These are phyloP conservation scores for Lochmaea crataegi DNA, from an alignment of 2,888 invertebrate species.

Conservation along the genomic window DNA sequence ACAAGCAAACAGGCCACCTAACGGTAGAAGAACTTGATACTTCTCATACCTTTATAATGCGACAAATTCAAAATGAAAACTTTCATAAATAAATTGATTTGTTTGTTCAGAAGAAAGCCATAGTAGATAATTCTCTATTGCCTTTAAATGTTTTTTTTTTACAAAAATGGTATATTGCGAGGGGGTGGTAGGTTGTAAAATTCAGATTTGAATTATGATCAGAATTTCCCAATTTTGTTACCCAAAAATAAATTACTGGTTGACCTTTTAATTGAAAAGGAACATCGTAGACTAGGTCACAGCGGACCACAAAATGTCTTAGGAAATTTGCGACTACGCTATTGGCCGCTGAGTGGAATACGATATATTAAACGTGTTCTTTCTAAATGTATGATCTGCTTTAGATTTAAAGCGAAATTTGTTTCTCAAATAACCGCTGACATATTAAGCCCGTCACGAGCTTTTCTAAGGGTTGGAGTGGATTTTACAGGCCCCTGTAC, in stretches of 20 bases:
- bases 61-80: too few relatives aligned
- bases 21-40: too few relatives aligned
- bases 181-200: too few relatives aligned
- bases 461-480: background rate
- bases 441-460: background rate
- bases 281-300: background rate
- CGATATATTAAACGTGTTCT: background rate
- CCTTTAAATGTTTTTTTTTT: too few relatives aligned
- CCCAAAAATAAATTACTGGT: background rate
- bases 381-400: background rate
- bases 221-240: background rate
- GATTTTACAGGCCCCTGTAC: constrained; percentile 30
- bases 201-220: too few relatives aligned
- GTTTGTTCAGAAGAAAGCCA: too few relatives aligned
- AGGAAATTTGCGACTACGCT: background rate
- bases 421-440: background rate
- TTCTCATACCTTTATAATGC: too few relatives aligned
- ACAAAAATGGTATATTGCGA: too few relatives aligned
- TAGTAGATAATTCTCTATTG: too few relatives aligned
- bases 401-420: background rate
- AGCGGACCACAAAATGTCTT: background rate
- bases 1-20: too few relatives aligned
- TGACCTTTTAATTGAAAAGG: background rate
- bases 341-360: background rate
- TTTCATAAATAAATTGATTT: too few relatives aligned